Evolutionary conservation across 2,113 vertebrate species (phyloP).

Genomic region (Crocuta crocuta): DNA sequence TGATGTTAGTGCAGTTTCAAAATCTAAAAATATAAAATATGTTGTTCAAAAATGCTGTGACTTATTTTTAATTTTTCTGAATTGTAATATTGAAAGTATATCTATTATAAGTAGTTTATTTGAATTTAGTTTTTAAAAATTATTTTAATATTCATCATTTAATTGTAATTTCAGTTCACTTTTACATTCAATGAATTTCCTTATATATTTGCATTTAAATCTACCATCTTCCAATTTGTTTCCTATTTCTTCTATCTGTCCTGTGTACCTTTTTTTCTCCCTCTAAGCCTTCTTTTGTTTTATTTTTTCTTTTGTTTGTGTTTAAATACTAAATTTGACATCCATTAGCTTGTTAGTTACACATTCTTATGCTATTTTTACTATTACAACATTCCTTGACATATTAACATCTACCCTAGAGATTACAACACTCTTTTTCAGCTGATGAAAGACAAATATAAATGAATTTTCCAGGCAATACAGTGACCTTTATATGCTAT

Average conservation of each 20-base stretch:
- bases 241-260: background rate
- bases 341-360: background rate
- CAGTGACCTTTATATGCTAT: background rate
- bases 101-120: background rate
- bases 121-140: background rate
- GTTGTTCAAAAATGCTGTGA: background rate
- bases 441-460: background rate
- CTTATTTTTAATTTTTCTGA: background rate
- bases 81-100: background rate
- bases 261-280: background rate
- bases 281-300: background rate
- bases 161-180: background rate
- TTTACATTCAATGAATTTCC: background rate
- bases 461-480: background rate
- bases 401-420: background rate
- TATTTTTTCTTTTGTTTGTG: background rate
- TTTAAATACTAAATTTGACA: background rate
- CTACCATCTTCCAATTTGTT: background rate
- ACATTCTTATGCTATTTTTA: background rate
- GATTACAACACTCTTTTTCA: background rate
- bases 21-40: background rate
- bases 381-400: background rate
- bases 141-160: slow-evolving; percentile 13
- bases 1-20: background rate
- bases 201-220: background rate